These are phyloP conservation scores for Acleris emargana DNA, from an alignment of 2,888 invertebrate genomes.

Conservation along the genomic window DNA sequence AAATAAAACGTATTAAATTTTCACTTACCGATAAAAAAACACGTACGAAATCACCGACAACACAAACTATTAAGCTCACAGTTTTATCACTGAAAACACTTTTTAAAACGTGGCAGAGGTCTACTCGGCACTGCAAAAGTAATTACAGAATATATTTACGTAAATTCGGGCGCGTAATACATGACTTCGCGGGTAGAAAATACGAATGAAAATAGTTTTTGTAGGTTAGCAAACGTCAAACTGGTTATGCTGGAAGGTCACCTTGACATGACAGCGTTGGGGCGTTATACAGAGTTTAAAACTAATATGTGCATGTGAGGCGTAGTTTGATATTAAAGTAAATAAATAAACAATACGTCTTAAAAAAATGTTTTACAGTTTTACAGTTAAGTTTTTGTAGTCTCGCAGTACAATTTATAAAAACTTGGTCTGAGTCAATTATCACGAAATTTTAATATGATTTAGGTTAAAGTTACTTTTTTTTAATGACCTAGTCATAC, in stretches of 20 bases:
- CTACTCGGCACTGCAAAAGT: conserved; percentile 51
- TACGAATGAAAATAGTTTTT: conserved; percentile 69
- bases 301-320: too few species aligned
- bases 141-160: conserved; percentile 56
- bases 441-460: too few species aligned
- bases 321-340: too few species aligned
- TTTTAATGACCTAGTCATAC: too few species aligned
- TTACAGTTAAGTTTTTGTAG: too few species aligned
- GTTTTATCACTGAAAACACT: conserved; percentile 66
- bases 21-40: conserved; percentile 57
- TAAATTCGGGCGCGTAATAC: conserved; percentile 54
- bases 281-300: conserved; percentile 12
- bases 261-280: conserved; percentile 68
- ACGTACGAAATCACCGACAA: conserved; percentile 42
- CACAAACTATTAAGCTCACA: conserved; percentile 40
- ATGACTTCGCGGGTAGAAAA: conserved; percentile 77
- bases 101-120: conserved; percentile 56
- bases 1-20: conserved; percentile 48
- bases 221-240: conserved; percentile 73
- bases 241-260: conserved; percentile 68
- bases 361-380: too few species aligned
- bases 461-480: too few species aligned
- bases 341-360: too few species aligned
- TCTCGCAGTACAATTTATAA: too few species aligned
- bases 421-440: too few species aligned